These are phyloP conservation scores for Platynereis dumerilii DNA, from an alignment of 2,888 invertebrate species.

Conservation along the genomic window DNA sequence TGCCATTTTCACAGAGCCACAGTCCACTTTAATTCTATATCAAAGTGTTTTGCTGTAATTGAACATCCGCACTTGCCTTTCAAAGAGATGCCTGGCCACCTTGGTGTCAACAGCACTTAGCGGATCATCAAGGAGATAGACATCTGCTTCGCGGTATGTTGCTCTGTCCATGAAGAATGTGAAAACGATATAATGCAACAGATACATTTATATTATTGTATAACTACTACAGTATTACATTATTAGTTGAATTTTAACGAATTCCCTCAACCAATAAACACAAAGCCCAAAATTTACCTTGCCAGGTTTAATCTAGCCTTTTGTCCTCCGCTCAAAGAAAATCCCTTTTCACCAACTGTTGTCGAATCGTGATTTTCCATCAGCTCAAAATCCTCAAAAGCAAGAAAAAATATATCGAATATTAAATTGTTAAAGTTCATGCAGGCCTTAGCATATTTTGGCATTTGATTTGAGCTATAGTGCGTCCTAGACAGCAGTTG, in stretches of 20 bases:
- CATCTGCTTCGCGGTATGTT: conserved; percentile 78
- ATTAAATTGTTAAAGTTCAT: too few relatives aligned
- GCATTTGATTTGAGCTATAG: too few relatives aligned
- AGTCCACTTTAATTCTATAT: too few relatives aligned
- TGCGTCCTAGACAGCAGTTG: too few relatives aligned
- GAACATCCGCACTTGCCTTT: conserved; percentile 69
- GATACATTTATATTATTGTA: not conserved
- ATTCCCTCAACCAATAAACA: too few relatives aligned
- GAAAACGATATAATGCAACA: not conserved
- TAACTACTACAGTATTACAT: too few relatives aligned
- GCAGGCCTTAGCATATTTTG: too few relatives aligned
- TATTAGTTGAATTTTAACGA: too few relatives aligned
- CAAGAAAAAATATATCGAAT: not conserved
- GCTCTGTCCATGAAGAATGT: conserved; percentile 66
- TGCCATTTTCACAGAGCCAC: too few relatives aligned
- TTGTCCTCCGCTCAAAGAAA: not conserved
- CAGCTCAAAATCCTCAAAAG: conserved; percentile 1
- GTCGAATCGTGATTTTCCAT: not conserved
- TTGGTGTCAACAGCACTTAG: conserved; percentile 90
- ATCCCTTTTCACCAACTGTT: conserved; percentile 7
- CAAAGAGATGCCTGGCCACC: conserved; percentile 86
- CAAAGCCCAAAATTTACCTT: too few relatives aligned
- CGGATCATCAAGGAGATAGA: conserved; percentile 88
- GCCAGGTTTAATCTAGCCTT: conserved; percentile 6
- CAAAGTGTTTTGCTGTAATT: too few relatives aligned